Conservation (phyloP, 2,797 vertebrate genomes). For the Enteromius unitaeniatus region DNA sequence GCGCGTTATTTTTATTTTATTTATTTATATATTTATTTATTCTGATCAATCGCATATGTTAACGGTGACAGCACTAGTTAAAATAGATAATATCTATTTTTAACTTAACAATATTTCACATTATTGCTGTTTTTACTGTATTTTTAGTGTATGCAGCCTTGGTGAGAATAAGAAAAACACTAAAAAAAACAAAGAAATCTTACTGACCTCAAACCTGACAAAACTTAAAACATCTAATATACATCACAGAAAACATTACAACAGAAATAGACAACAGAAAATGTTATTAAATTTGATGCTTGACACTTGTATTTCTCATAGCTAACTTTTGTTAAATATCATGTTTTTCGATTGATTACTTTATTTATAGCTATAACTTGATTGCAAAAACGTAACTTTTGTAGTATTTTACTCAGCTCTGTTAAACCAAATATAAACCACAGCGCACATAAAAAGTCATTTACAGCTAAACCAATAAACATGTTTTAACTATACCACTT, state of each 20-base stretch:
- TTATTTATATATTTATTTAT: too few species aligned
- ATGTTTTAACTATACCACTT: background rate
- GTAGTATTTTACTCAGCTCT: background rate
- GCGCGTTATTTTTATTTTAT: too few species aligned
- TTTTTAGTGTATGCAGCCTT: background rate
- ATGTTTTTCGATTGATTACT: background rate
- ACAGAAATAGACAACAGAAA: constrained; percentile 10
- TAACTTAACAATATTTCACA: background rate
- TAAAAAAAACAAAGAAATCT: background rate
- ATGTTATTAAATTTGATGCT: background rate
- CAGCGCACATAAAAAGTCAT: background rate
- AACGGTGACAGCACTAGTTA: background rate
- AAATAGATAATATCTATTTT: background rate
- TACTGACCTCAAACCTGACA: constrained; percentile 19
- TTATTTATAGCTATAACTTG: background rate
- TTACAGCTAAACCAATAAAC: background rate
- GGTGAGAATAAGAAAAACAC: background rate
- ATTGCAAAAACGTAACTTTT: background rate
- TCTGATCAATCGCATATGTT: too few species aligned
- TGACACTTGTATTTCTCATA: background rate
- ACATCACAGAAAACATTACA: constrained; percentile 46
- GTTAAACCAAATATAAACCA: background rate
- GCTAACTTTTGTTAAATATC: background rate
- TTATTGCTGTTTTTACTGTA: background rate
- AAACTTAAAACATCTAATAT: constrained; percentile 60